A percentile compares a stretch with the other conserved stretches of the same genome.
These are phyloP conservation scores for Drosophila fulvimacula DNA, from an alignment of 2,888 invertebrate species.

Conservation along the genomic window DNA sequence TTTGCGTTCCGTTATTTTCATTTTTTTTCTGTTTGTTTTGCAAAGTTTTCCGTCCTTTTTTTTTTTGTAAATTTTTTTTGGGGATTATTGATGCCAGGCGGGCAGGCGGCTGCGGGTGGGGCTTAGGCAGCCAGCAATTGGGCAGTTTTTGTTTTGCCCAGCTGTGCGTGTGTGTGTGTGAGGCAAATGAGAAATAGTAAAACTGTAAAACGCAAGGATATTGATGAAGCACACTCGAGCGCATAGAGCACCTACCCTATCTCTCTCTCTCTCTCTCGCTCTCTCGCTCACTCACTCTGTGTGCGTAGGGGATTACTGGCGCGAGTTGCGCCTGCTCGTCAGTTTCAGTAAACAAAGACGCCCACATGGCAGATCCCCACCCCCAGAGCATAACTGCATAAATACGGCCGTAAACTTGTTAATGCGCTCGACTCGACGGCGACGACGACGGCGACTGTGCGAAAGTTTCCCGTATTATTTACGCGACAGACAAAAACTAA, in stretches of 20 bases:
- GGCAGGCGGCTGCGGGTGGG: conserved; percentile 3
- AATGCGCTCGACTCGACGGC: conserved; percentile 39
- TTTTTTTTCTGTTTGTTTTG: conserved; percentile 33
- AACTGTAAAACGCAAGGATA: conserved; percentile 67
- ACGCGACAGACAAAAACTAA: conserved; percentile 52
- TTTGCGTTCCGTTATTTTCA: background rate
- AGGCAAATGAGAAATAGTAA: conserved; percentile 64
- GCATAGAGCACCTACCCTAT: conserved; percentile 36
- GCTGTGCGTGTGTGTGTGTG: conserved; percentile 34
- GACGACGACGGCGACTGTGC: background rate
- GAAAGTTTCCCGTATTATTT: conserved; percentile 54
- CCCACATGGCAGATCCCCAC: background rate
- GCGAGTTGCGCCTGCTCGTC: conserved; percentile 53
- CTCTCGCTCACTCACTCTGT: background rate
- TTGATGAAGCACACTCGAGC: conserved; percentile 82
- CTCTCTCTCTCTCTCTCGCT: conserved; percentile 15
- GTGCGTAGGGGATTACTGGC: conserved; percentile 60
- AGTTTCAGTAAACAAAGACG: conserved; percentile 53
- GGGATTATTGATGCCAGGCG: conserved; percentile 81
- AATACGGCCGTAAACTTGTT: conserved; percentile 81
- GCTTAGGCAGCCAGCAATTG: conserved; percentile 16
- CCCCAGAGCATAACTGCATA: conserved; percentile 64
- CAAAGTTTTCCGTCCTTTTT: conserved; percentile 33
- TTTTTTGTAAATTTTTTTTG: conserved; percentile 64
- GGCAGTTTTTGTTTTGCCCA: conserved; percentile 46